Conservation (phyloP, 2,113 vertebrate genomes). For the Pagrus major region DNA sequence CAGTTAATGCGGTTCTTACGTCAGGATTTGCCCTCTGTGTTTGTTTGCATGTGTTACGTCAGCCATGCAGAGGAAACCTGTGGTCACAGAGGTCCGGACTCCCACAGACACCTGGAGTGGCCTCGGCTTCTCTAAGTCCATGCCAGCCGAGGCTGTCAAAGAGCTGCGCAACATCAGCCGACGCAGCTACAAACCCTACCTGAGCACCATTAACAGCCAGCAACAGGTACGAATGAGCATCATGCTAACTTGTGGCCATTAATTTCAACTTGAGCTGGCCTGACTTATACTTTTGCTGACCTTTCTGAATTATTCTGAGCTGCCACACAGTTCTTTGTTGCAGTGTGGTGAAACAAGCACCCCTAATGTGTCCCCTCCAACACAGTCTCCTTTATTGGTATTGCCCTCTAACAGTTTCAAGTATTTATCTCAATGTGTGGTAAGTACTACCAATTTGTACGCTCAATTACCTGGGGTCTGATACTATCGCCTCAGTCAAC, state of each 20-base stretch:
- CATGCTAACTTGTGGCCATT: neutral
- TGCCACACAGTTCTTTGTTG: slow-evolving; percentile 28
- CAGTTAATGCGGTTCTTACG: neutral
- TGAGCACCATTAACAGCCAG: slow-evolving; percentile 63
- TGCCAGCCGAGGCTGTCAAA: slow-evolving; percentile 86
- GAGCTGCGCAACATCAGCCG: slow-evolving; percentile 84
- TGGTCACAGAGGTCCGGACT: slow-evolving; percentile 85
- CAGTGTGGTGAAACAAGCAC: slow-evolving; percentile 16
- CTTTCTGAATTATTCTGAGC: slow-evolving; percentile 1
- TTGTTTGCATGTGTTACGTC: slow-evolving; percentile 20
- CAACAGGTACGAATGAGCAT: slow-evolving; percentile 70
- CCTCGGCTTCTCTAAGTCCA: slow-evolving; percentile 88
- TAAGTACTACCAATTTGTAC: slow-evolving; percentile 60
- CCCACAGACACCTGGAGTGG: slow-evolving; percentile 88
- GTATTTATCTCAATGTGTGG: slow-evolving; percentile 60
- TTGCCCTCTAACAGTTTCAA: slow-evolving; percentile 50
- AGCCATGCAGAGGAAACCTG: slow-evolving; percentile 88
- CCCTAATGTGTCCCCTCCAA: slow-evolving; percentile 17
- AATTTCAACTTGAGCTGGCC: too few relatives aligned
- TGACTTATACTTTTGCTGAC: slow-evolving; percentile 17
- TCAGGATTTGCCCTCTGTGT: neutral
- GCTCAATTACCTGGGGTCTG: slow-evolving; percentile 60
- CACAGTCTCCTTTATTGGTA: slow-evolving; percentile 44
- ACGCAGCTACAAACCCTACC: slow-evolving; percentile 85
- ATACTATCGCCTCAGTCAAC: slow-evolving; percentile 61